These are phyloP conservation scores for Dromaius novaehollandiae DNA, from an alignment of 2,113 vertebrate genomes.

Conservation along the genomic window DNA sequence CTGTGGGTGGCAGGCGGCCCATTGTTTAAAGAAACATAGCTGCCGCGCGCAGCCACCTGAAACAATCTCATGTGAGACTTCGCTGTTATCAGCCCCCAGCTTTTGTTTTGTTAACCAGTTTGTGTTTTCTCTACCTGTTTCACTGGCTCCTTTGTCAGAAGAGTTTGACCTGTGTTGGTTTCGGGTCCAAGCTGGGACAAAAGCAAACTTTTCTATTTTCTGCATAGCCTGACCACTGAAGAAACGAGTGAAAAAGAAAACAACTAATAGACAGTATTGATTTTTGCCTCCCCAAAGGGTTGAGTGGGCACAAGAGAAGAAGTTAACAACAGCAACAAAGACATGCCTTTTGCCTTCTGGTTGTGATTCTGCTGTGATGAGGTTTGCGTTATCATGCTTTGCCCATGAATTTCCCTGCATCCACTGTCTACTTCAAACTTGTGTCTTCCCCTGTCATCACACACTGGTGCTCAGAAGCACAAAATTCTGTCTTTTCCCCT, in stretches of 20 bases:
- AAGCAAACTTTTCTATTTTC: neutral
- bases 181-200: neutral
- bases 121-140: neutral
- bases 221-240: neutral
- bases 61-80: conserved; percentile 29
- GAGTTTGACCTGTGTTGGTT: neutral
- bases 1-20: conserved; percentile 19
- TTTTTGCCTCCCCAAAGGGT: neutral
- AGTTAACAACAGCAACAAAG: neutral
- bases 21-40: conserved; percentile 51
- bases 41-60: conserved; percentile 23
- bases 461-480: neutral
- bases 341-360: neutral
- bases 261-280: neutral
- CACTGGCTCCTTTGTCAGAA: neutral
- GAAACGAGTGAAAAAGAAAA: neutral
- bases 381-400: neutral
- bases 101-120: neutral
- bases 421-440: neutral
- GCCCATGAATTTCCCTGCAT: neutral
- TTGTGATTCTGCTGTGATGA: neutral
- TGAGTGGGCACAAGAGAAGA: neutral
- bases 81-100: conserved; percentile 30
- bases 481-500: neutral
- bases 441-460: neutral